phyloP scores from a whole-genome alignment of 1,140 invertebrate genomes.

The Amyelois transitella region DNA sequence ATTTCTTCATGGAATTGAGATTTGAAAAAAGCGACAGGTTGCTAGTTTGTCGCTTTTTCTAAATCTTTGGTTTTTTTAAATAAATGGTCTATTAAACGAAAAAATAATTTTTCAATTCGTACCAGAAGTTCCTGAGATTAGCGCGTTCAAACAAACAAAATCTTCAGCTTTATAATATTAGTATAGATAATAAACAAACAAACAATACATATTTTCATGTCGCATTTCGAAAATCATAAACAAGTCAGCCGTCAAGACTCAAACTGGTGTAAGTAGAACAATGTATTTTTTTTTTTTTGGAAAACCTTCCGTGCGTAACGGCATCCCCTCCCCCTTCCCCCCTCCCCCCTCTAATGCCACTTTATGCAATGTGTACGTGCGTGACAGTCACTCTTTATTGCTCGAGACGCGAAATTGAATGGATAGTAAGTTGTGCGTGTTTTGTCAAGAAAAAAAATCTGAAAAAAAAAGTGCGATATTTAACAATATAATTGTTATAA shows the following conservation, averaged over 20 bases:
- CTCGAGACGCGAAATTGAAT: constrained; percentile 46
- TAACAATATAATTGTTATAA: too few relatives aligned
- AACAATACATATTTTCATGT: not conserved
- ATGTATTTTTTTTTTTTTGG: constrained; percentile 23
- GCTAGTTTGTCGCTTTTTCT: too few relatives aligned
- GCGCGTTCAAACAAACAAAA: too few relatives aligned
- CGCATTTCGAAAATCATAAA: not conserved
- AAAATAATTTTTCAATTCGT: too few relatives aligned
- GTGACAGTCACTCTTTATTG: constrained; percentile 66
- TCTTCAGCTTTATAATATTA: too few relatives aligned
- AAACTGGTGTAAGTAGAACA: not conserved
- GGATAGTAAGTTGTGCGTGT: constrained; percentile 22
- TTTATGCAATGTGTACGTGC: constrained; percentile 57
- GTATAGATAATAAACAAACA: not conserved
- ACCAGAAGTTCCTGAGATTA: too few relatives aligned
- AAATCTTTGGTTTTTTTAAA: too few relatives aligned
- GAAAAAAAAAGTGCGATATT: too few relatives aligned
- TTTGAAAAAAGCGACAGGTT: too few relatives aligned
- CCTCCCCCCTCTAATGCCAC: constrained; percentile 27
- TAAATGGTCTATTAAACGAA: too few relatives aligned
- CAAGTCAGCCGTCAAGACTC: not conserved
- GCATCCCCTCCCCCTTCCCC: constrained; percentile 6
- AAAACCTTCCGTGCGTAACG: constrained; percentile 33
- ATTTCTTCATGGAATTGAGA: too few relatives aligned
- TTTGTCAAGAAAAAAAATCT: not conserved